Evolutionary conservation across 1,140 invertebrate genomes (phyloP).

Genomic region (Helicoverpa armigera): DNA sequence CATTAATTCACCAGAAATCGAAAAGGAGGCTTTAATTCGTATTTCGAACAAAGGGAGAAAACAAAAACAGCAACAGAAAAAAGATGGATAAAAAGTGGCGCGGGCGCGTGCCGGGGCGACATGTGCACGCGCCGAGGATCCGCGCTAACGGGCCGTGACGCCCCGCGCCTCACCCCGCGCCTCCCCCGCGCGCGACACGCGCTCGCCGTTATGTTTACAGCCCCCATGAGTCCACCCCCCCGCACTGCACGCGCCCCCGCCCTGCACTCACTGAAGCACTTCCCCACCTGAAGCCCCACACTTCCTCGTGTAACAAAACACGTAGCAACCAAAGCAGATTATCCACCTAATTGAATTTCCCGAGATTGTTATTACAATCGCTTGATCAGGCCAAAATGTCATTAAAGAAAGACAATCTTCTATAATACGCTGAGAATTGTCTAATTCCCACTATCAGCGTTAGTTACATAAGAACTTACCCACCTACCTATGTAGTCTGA

Average conservation of each 20-base stretch:
- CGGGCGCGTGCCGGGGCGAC: slow-evolving; percentile 83
- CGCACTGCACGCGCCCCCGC: slow-evolving; percentile 33
- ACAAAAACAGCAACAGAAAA: slow-evolving; percentile 76
- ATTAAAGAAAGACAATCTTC: slow-evolving; percentile 50
- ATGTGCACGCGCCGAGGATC: slow-evolving; percentile 80
- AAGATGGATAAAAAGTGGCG: slow-evolving; percentile 77
- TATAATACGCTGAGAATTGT: slow-evolving; percentile 7
- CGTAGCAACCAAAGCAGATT: slow-evolving; percentile 81
- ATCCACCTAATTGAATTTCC: slow-evolving; percentile 83
- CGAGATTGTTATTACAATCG: slow-evolving; percentile 82
- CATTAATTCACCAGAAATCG: slow-evolving; percentile 61
- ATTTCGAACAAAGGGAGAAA: slow-evolving; percentile 79
- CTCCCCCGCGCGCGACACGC: slow-evolving; percentile 56
- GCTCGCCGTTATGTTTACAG: slow-evolving; percentile 67
- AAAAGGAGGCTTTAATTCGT: slow-evolving; percentile 66
- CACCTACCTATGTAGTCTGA: neutral
- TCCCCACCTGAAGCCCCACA: slow-evolving; percentile 81
- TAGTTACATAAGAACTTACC: neutral
- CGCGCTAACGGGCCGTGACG: slow-evolving; percentile 80
- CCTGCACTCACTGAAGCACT: slow-evolving; percentile 73
- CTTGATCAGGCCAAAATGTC: slow-evolving; percentile 77
- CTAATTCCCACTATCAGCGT: neutral
- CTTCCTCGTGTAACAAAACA: slow-evolving; percentile 75
- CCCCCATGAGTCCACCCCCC: slow-evolving; percentile 31
- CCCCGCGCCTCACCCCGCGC: slow-evolving; percentile 60